Evolutionary conservation across 2,888 invertebrate species (phyloP), one percentile per base, ranked within the genome.

Genomic region (Eretmocerus hayati): DNA sequence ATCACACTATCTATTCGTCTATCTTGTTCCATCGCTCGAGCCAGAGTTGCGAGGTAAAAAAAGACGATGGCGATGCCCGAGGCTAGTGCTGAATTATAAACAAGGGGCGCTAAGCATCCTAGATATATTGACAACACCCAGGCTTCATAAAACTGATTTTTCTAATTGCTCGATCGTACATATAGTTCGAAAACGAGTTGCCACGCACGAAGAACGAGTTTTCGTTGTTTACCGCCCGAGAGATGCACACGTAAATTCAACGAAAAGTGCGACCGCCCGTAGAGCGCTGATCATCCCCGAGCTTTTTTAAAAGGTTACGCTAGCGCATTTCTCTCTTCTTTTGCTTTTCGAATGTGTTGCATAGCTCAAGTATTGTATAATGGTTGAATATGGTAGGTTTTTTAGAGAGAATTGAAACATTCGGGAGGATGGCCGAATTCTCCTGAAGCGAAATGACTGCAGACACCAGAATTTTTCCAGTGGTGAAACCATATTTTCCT

Each of bases 241-340:
- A 26, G n/a, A n/a, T n/a, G n/a, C n/a, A n/a, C 46, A 46, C 46
- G 50, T 50, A 46, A 50, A 50, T 50, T 42, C 50, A 50, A 35
- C 36, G n/a, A 16, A 19, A 30, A 20, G 32, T 8, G 15, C 36
- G 8, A 11, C 36, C 19, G 16, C 5, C 36, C 15, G 16, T 11
- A 23, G 11, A 16, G 6, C 8, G 21, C 18, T 16, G 16, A 26
- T 11, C 26, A 26, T 11, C 8, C 26, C 26, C 11, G 8, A 26
- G 26, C 26, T 26, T 6, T 26, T 26, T n/a, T n/a, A n/a, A n/a
- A n/a, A n/a, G n/a, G n/a, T n/a, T n/a, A n/a, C n/a, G n/a, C n/a
- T n/a, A n/a, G n/a, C n/a, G n/a, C n/a, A n/a, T n/a, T n/a, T n/a
- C n/a, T n/a, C n/a, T n/a, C n/a, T n/a, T n/a, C n/a, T n/a, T n/a